These are phyloP conservation scores for Brachystomella parvula DNA, from an alignment of 1,140 invertebrate genomes.

Conservation along the genomic window DNA sequence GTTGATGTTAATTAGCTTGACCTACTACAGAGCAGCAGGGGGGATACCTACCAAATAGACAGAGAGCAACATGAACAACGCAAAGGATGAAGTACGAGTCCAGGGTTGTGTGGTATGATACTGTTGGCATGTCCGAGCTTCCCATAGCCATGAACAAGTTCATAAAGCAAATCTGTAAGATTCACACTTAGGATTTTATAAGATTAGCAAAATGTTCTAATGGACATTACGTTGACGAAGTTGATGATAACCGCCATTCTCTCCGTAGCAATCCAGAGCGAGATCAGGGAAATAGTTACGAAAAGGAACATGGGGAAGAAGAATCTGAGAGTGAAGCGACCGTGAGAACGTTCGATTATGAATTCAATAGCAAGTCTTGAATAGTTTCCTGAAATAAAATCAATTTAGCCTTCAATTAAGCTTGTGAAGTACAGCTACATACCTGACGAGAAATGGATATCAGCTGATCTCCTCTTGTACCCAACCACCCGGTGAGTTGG, in stretches of 20 bases:
- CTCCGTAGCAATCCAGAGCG: not conserved
- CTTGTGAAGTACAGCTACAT: not conserved
- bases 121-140: not conserved
- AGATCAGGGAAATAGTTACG: not conserved
- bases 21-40: too few relatives aligned
- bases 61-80: not conserved
- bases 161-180: not conserved
- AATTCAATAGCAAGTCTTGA: not conserved
- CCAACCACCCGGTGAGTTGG: not conserved
- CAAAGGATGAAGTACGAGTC: not conserved
- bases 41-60: not conserved
- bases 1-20: not conserved
- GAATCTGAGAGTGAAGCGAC: not conserved
- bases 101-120: not conserved
- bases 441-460: not conserved
- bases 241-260: not conserved
- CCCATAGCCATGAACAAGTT: constrained; percentile 2
- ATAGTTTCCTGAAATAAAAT: not conserved
- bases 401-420: not conserved
- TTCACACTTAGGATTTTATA: not conserved
- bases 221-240: not conserved
- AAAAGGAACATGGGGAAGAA: constrained; percentile 1
- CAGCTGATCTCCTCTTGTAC: not conserved
- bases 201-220: not conserved
- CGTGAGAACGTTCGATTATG: not conserved